phyloP scores from a whole-genome alignment of 2,888 invertebrate genomes.

The Cryptocephalus primarius region DNA sequence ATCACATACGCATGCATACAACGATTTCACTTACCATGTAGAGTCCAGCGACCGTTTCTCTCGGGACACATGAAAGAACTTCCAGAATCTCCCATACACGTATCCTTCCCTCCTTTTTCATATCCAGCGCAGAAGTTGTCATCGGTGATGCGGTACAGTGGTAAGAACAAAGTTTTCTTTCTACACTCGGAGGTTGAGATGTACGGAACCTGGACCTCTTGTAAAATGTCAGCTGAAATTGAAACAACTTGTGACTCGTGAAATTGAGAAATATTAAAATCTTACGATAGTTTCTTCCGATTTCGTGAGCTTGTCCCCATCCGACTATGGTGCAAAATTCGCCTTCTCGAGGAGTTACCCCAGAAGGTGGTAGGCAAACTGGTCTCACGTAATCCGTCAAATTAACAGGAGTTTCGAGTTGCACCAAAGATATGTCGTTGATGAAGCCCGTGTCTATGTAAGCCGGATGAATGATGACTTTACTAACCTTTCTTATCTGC shows the following conservation, averaged over 20 bases:
- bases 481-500: slow-evolving; percentile 52
- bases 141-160: slow-evolving; percentile 64
- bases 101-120: slow-evolving; percentile 68
- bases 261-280: not conserved
- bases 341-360: slow-evolving; percentile 50
- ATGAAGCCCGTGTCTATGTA: slow-evolving; percentile 67
- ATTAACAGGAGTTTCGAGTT: slow-evolving; percentile 47
- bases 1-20: no score
- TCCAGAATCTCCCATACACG: slow-evolving; percentile 71
- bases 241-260: slow-evolving; percentile 13
- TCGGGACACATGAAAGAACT: slow-evolving; percentile 72
- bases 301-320: slow-evolving; percentile 73
- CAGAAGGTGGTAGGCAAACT: slow-evolving; percentile 51
- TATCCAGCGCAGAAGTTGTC: slow-evolving; percentile 77
- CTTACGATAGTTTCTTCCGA: slow-evolving; percentile 72
- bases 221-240: slow-evolving; percentile 61
- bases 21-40: slow-evolving; percentile 20
- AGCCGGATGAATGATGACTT: slow-evolving; percentile 59
- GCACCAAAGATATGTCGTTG: slow-evolving; percentile 64
- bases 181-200: slow-evolving; percentile 69
- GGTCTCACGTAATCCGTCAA: slow-evolving; percentile 55
- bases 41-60: slow-evolving; percentile 32
- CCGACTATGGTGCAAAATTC: slow-evolving; percentile 67
- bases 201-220: slow-evolving; percentile 70
- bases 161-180: slow-evolving; percentile 60